Evolutionary conservation across 1,140 invertebrate species (phyloP).

Genomic region (Apis cerana): DNA sequence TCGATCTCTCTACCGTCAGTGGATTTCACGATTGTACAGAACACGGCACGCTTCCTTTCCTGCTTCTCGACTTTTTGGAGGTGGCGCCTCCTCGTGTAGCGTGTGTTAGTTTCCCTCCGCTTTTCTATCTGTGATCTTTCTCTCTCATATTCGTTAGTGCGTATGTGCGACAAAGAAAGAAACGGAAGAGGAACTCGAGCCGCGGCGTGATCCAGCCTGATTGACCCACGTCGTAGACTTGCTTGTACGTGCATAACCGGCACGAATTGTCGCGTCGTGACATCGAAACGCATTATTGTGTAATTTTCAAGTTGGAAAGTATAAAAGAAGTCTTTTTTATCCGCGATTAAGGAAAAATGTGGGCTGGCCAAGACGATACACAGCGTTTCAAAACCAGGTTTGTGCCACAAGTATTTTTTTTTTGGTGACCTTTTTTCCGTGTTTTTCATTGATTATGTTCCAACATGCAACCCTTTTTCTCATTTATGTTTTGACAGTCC

Average conservation of each 20-base stretch:
- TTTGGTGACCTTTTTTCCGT: constrained; percentile 10
- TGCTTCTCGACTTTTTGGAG: constrained; percentile 58
- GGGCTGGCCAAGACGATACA: constrained; percentile 77
- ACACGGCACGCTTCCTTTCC: constrained; percentile 30
- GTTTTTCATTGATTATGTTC: background rate
- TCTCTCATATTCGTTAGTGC: background rate
- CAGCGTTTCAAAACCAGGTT: constrained; percentile 77
- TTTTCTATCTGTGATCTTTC: constrained; percentile 5
- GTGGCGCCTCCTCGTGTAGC: constrained; percentile 60
- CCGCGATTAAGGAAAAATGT: constrained; percentile 62
- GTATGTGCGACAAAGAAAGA: constrained; percentile 9
- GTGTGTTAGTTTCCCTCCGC: constrained; percentile 19
- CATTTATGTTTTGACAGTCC: constrained; percentile 17
- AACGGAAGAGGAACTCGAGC: constrained; percentile 37
- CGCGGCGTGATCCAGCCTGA: constrained; percentile 57
- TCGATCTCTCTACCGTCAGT: constrained; percentile 41
- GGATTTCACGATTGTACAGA: constrained; percentile 57
- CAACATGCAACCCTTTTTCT: background rate
- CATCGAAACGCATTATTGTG: background rate
- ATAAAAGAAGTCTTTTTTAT: background rate
- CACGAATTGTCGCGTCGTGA: constrained; percentile 32
- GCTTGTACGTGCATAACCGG: constrained; percentile 45
- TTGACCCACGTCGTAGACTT: constrained; percentile 44
- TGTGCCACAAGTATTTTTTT: background rate
- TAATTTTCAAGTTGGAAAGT: background rate